Evolutionary conservation across 2,888 invertebrate genomes (phyloP).

Genomic region (Sepiola atlantica): DNA sequence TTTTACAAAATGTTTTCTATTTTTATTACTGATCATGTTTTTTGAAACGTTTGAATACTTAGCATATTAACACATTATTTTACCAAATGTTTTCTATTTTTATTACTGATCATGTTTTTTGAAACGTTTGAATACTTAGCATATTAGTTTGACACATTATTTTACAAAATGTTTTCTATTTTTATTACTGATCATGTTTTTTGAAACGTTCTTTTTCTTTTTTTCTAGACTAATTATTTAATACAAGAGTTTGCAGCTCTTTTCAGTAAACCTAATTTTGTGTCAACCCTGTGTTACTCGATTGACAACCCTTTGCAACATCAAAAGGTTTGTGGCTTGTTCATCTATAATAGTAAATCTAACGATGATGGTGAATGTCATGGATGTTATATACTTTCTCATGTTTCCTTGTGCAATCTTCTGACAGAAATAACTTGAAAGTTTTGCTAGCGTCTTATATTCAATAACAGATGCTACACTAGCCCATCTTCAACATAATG

Average conservation of each 20-base stretch:
- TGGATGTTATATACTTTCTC: too few species aligned
- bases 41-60: background rate
- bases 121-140: background rate
- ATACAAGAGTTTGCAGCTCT: conserved; percentile 86
- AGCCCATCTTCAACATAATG: too few species aligned
- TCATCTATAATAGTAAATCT: background rate
- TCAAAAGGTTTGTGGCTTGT: conserved; percentile 81
- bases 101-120: background rate
- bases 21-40: background rate
- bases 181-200: background rate
- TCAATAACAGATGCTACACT: too few species aligned
- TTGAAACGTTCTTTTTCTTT: conserved; percentile 43
- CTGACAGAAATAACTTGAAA: too few species aligned
- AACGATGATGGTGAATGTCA: background rate
- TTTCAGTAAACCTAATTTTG: conserved; percentile 88
- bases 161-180: background rate
- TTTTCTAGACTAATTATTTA: conserved; percentile 82
- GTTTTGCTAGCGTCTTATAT: too few species aligned
- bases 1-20: background rate
- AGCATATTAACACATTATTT: too few species aligned
- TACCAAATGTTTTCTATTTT: background rate
- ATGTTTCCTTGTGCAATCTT: too few species aligned
- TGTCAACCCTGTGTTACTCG: conserved; percentile 90
- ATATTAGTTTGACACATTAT: too few species aligned
- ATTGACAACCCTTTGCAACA: conserved; percentile 86